These are phyloP conservation scores for Lepas anatifera DNA, from an alignment of 2,888 invertebrate species.

Conservation along the genomic window DNA sequence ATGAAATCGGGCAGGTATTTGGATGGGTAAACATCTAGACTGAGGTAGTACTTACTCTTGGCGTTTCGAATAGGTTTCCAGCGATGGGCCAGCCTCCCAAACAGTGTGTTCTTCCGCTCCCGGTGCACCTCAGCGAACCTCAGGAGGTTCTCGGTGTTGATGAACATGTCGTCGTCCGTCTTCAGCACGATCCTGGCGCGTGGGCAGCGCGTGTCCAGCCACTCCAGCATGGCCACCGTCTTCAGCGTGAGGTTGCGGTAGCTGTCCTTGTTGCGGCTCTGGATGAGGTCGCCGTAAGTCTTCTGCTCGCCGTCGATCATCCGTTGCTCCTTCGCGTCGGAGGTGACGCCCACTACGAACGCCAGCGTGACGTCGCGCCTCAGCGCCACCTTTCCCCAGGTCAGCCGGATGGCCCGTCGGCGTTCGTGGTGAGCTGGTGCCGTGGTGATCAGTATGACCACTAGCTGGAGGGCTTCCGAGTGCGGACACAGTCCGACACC, in stretches of 20 bases:
- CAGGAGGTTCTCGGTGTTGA: slow-evolving; percentile 61
- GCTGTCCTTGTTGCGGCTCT: slow-evolving; percentile 58
- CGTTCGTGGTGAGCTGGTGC: slow-evolving; percentile 57
- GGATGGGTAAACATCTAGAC: slow-evolving; percentile 58
- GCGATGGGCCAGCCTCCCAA: slow-evolving; percentile 65
- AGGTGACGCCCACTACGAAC: slow-evolving; percentile 53
- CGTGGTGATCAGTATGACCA: no score
- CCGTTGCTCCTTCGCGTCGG: slow-evolving; percentile 27
- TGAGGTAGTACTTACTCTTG: slow-evolving; percentile 78
- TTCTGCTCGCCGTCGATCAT: slow-evolving; percentile 48
- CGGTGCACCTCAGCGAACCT: slow-evolving; percentile 44
- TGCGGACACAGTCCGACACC: no score
- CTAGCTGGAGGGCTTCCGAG: no score
- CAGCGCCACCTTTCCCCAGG: slow-evolving; percentile 62
- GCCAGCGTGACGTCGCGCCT: slow-evolving; percentile 48
- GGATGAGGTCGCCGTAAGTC: slow-evolving; percentile 61
- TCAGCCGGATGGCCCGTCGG: slow-evolving; percentile 61
- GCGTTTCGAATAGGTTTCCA: slow-evolving; percentile 76
- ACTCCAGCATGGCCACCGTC: slow-evolving; percentile 68
- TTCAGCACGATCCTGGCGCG: slow-evolving; percentile 61
- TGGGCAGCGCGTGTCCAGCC: slow-evolving; percentile 63
- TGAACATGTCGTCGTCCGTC: slow-evolving; percentile 82
- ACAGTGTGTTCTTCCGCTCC: slow-evolving; percentile 43
- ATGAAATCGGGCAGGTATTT: slow-evolving; percentile 74
- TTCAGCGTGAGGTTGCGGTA: slow-evolving; percentile 73